Evolutionary conservation across 2,797 vertebrate genomes (phyloP).

Genomic region (Emydoidea blandingii): DNA sequence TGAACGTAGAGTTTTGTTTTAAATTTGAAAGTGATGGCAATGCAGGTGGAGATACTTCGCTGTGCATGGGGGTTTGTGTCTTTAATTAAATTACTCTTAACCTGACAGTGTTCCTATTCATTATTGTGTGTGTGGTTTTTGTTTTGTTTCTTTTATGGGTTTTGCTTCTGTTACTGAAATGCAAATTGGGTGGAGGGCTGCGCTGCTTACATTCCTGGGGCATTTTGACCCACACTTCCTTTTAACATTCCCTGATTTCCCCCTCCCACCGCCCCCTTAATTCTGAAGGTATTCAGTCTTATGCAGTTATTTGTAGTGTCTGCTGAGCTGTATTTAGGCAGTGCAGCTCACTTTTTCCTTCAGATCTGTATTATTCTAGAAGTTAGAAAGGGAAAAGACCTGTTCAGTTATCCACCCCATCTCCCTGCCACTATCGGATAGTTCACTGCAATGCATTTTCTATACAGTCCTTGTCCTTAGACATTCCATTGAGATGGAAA

Average conservation of each 20-base stretch:
- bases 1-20: not conserved
- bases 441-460: too few species aligned
- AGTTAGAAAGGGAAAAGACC: not conserved
- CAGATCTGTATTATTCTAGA: not conserved
- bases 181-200: accelerated
- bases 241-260: not conserved
- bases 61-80: not conserved
- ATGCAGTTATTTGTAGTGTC: not conserved
- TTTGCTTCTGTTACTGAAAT: not conserved
- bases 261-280: not conserved
- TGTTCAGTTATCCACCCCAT: not conserved
- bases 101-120: not conserved
- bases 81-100: not conserved
- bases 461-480: not conserved
- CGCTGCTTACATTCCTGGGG: not conserved
- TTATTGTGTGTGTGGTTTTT: not conserved
- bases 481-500: not conserved
- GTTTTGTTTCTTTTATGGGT: not conserved
- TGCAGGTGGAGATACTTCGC: not conserved
- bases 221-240: accelerated
- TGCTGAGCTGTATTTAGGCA: not conserved
- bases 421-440: not conserved
- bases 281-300: not conserved
- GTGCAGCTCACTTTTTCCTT: not conserved
- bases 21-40: not conserved